Base-by-base conservation (phyloP, 2,113 vertebrate genomes). In the Solea senegalensis region DNA sequence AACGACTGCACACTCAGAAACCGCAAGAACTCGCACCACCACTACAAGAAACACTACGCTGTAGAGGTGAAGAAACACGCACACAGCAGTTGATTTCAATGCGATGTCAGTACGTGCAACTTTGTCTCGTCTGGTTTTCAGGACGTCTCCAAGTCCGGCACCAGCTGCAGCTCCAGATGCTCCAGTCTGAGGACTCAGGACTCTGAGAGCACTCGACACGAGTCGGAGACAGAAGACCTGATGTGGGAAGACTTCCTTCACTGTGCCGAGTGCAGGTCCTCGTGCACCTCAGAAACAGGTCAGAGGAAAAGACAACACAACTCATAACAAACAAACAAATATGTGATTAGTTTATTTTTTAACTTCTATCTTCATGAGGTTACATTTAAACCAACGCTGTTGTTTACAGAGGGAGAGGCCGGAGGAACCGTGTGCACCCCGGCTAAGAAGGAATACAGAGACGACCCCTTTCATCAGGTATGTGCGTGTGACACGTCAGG, bases 391-490 rank as follows among this genome's bases (percentile, higher is more conserved):
- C 45, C 13, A 10, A 13, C 1, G 12, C 50, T 52, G 8, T 52
- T 52, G 11, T 8, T 40, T 21, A 12, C 82, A 34, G 98, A 99
- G 55, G 95, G 94, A 28, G 97, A 99, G 71, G 95, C 93, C 67
- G 86, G 83, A 53, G 94, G 70, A 49, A 74, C 95, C 0, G 88
- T 94, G 75, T 96, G 95, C 74, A 90, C 95, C 0, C 91, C 93
- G 40, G 86, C 94, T 80, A 98, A 98, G 85, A 98, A 97, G 66
- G 97, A 98, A 82, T 98, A 95, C 88, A 94, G 97, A 88, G 97
- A 99, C 40, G 98, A 99, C 86, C 98, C 98, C 14, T 99, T 99
- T 80, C 96, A 97, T 79, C 98, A 98, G 96, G 98, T 99, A 75
- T 69, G 89, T 55, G 5, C 13, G 28, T 5, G 2, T 15, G 48